Evolutionary conservation across 2,113 vertebrate species (phyloP).

Genomic region (Nansenia antarctica): DNA sequence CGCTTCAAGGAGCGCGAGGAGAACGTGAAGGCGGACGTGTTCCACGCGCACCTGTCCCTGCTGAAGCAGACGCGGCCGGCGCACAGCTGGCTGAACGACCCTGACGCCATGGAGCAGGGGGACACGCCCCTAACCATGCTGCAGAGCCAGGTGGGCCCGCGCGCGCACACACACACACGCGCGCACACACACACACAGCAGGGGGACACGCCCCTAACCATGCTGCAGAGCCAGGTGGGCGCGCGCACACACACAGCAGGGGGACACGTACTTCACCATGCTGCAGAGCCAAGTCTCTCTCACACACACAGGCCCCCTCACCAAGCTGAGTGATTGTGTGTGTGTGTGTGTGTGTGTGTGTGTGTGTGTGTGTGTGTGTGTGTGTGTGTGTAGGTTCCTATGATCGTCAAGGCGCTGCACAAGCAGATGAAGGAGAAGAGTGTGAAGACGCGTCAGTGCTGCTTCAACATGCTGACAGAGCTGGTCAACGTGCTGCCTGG

Average conservation of each 20-base stretch:
- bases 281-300: neutral
- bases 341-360: neutral
- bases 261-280: neutral
- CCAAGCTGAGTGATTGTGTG: neutral
- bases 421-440: conserved; percentile 99
- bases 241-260: neutral
- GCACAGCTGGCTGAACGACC: conserved; percentile 96
- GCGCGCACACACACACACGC: neutral
- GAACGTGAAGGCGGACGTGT: conserved; percentile 98
- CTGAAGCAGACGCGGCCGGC: conserved; percentile 97
- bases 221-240: neutral
- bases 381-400: conserved; percentile 82
- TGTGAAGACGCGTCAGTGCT: conserved; percentile 97
- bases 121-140: conserved; percentile 98
- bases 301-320: neutral
- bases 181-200: neutral
- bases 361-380: neutral
- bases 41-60: conserved; percentile 97
- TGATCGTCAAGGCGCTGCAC: conserved; percentile 96
- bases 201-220: neutral
- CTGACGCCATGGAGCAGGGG: conserved; percentile 98
- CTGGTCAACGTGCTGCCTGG: conserved; percentile 96
- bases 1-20: conserved; percentile 98
- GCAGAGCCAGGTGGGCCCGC: conserved; percentile 88
- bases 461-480: conserved; percentile 99